These are phyloP conservation scores for Spodoptera litura DNA, from an alignment of 1,140 invertebrate genomes.

Conservation along the genomic window DNA sequence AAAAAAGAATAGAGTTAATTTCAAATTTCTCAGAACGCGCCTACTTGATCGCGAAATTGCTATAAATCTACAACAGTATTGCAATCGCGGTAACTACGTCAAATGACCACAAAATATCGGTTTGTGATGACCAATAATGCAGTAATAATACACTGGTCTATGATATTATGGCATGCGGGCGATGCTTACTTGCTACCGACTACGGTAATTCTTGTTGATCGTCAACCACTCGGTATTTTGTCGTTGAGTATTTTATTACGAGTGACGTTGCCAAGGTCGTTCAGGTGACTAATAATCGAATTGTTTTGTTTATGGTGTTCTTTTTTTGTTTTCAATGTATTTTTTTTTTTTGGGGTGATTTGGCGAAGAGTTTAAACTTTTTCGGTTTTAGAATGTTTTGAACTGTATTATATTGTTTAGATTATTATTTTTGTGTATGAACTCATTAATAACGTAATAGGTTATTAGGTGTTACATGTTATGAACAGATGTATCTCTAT, in stretches of 20 bases:
- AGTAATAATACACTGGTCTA: constrained; percentile 46
- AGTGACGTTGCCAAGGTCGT: constrained; percentile 24
- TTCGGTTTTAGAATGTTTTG: not conserved
- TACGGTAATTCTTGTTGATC: constrained; percentile 50
- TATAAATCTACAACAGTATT: constrained; percentile 25
- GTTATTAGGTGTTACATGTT: too few species aligned
- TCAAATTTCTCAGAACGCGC: constrained; percentile 32
- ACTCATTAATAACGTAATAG: too few species aligned
- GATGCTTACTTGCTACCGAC: constrained; percentile 50
- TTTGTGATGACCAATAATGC: constrained; percentile 52
- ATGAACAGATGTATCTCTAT: too few species aligned
- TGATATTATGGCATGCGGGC: constrained; percentile 47
- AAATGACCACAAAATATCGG: constrained; percentile 61
- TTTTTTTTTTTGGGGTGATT: not conserved
- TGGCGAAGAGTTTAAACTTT: not conserved
- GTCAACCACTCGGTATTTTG: constrained; percentile 28
- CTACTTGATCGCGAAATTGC: constrained; percentile 40
- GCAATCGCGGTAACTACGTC: constrained; percentile 39
- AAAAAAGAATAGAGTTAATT: not conserved
- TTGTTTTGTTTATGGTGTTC: not conserved
- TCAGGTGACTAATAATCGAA: constrained; percentile 11
- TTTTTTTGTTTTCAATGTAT: not conserved
- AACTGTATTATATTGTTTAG: too few species aligned
- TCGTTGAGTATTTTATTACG: constrained; percentile 22
- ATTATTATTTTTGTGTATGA: too few species aligned